Percentiles rank a stretch among this genome's conserved stretches.
These are phyloP conservation scores for Maniola jurtina DNA, from an alignment of 1,140 invertebrate species.

Conservation along the genomic window DNA sequence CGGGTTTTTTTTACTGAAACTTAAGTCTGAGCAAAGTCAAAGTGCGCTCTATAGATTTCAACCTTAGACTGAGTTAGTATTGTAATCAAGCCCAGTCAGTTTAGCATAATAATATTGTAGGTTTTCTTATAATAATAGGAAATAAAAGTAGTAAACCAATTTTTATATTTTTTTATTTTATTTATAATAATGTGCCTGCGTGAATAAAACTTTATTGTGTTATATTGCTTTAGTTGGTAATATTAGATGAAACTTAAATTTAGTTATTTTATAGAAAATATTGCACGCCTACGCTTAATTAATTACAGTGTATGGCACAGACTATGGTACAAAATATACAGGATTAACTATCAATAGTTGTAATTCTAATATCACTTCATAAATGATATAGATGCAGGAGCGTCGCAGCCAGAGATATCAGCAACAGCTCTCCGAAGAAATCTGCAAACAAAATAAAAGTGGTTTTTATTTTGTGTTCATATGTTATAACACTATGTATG, in stretches of 20 bases:
- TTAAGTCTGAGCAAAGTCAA: no score
- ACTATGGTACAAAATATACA: slow-evolving; percentile 77
- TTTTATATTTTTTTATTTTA: slow-evolving; percentile 43
- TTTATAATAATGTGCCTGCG: slow-evolving; percentile 68
- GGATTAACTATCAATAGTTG: slow-evolving; percentile 58
- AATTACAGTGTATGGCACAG: slow-evolving; percentile 73
- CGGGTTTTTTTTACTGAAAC: no score
- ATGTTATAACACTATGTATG: no score
- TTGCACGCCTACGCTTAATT: slow-evolving; percentile 63
- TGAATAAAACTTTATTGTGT: slow-evolving; percentile 72
- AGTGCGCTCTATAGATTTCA: no score
- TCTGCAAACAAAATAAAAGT: slow-evolving; percentile 34
- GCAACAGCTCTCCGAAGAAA: slow-evolving; percentile 46
- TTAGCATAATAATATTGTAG: no score
- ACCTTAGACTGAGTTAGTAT: no score
- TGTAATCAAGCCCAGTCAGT: no score
- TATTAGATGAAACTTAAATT: slow-evolving; percentile 53
- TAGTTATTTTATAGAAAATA: slow-evolving; percentile 67
- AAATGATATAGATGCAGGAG: slow-evolving; percentile 72
- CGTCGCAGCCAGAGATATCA: slow-evolving; percentile 43
- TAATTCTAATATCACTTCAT: slow-evolving; percentile 75
- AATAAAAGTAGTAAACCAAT: slow-evolving; percentile 36
- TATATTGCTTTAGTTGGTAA: slow-evolving; percentile 68
- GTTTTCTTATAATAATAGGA: no score
- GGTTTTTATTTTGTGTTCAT: no score